Base-by-base conservation (phyloP, 2,797 vertebrate species). In the Mergus octosetaceus region DNA sequence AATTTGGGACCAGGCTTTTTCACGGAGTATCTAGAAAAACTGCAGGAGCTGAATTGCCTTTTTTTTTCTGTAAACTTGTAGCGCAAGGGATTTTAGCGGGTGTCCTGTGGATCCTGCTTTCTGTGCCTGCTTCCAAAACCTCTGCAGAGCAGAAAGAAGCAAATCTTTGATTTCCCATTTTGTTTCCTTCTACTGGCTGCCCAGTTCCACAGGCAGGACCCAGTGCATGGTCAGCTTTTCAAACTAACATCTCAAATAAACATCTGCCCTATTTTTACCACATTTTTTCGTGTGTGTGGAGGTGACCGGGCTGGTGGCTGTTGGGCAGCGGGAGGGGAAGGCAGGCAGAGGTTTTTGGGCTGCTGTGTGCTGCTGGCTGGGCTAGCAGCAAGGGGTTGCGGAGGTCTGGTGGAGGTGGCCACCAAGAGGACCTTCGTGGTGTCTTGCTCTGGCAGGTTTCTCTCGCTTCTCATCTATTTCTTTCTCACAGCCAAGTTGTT, bases 221-320 rank as follows among this genome's bases (percentile, higher is more conserved):
- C 36, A 20, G 1, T 3, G 27, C 32, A 16, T 0, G 3, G 43
- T 15, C 7, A 27, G 9, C 36, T 14, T 61, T 51, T 53, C 7
- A 16, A 16, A 22, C 15, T 39, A 11, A 9, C 38, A 30, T 21
- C 19, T 10, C 9, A 4, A 10, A 15, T 57, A 34, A 71, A 62
- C 20, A 36, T 34, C 32, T 34, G 12, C 81, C 74, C 53, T 36
- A 34, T 54, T 80, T 36, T 6, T 25, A 5, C 54, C 10, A 10
- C 51, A 30, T 2, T 15, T 28, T 62, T 54, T 43, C 25, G 8
- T 30, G 13, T 54, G 43, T 34, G 64, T 12, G 47, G 68, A 30
- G 45, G 15, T 51, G 70, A 51, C 36, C 5, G 17, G 39, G 16
- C 56, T 43, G 36, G 20, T 1, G 22, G 47, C 47, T 49, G 22